Conservation (phyloP, 2,888 invertebrate species). For the Linnaemya vulpina region DNA sequence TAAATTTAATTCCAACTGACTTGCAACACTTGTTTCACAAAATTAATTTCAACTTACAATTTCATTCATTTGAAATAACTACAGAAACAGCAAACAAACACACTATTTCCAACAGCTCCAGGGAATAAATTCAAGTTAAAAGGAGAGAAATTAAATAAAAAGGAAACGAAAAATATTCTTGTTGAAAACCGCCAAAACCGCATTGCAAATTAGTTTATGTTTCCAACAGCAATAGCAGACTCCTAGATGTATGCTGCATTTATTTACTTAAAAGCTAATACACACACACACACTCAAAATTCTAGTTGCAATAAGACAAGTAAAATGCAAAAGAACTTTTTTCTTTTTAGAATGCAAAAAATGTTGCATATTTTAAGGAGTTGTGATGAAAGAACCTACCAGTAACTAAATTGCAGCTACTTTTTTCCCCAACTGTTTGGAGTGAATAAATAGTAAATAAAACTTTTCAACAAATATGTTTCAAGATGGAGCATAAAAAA, state of each 20-base stretch:
- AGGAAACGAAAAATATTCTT: conserved; percentile 17
- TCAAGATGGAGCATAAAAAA: conserved; percentile 29
- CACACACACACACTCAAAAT: neutral
- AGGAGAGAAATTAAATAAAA: neutral
- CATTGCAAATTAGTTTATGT: conserved; percentile 77
- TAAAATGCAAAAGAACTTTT: conserved; percentile 43
- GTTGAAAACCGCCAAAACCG: conserved; percentile 73
- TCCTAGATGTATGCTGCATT: conserved; percentile 47
- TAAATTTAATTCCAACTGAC: conserved; percentile 24
- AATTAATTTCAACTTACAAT: conserved; percentile 49
- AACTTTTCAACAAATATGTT: conserved; percentile 41
- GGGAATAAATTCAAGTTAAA: conserved; percentile 13
- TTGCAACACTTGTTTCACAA: conserved; percentile 38
- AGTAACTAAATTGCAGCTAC: conserved; percentile 13
- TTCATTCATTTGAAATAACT: conserved; percentile 48
- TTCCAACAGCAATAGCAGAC: conserved; percentile 53
- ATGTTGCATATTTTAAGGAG: conserved; percentile 64
- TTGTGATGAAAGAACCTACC: conserved; percentile 31
- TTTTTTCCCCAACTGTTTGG: conserved; percentile 15
- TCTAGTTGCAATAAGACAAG: conserved; percentile 18
- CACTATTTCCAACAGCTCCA: conserved; percentile 41
- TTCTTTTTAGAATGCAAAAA: conserved; percentile 54
- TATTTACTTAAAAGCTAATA: conserved; percentile 20
- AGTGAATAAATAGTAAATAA: conserved; percentile 19
- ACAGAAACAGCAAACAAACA: conserved; percentile 19